phyloP scores from a whole-genome alignment of 2,888 invertebrate species.

The Chaetogeoica ovagalla region DNA sequence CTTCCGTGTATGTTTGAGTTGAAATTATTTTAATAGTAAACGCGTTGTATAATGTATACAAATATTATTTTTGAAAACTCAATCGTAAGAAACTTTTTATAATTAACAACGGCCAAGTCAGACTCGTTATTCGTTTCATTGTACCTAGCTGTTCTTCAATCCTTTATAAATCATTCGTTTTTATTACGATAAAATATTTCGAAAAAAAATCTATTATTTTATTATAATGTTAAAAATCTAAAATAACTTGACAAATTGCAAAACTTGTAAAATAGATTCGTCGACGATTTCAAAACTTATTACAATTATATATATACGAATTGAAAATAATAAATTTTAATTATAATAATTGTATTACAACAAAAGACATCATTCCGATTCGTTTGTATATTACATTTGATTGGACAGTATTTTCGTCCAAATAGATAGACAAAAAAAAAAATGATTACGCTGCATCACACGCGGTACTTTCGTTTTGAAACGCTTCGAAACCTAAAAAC shows the following conservation, averaged over 20 bases:
- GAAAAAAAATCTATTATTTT: not conserved
- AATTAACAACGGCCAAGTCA: slow-evolving; percentile 13
- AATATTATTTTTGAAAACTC: slow-evolving; percentile 11
- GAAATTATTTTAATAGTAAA: slow-evolving; percentile 4
- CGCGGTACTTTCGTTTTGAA: too few species aligned
- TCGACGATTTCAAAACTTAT: not conserved
- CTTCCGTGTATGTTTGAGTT: slow-evolving; percentile 3
- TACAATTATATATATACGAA: not conserved
- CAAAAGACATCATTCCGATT: too few species aligned
- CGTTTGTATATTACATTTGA: too few species aligned
- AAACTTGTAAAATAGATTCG: not conserved
- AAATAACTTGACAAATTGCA: not conserved
- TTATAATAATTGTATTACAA: not conserved
- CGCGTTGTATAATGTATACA: not conserved
- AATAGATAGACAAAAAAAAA: too few species aligned
- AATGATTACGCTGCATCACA: too few species aligned
- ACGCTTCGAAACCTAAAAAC: too few species aligned
- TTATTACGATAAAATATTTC: too few species aligned
- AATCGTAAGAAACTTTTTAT: slow-evolving; percentile 26
- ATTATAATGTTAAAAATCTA: not conserved
- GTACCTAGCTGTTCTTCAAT: too few species aligned
- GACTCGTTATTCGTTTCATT: not conserved
- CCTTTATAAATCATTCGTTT: too few species aligned
- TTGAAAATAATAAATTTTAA: not conserved
- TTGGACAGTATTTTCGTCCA: too few species aligned